phyloP scores from a whole-genome alignment of 1,140 invertebrate species.

The Procambarus clarkii region DNA sequence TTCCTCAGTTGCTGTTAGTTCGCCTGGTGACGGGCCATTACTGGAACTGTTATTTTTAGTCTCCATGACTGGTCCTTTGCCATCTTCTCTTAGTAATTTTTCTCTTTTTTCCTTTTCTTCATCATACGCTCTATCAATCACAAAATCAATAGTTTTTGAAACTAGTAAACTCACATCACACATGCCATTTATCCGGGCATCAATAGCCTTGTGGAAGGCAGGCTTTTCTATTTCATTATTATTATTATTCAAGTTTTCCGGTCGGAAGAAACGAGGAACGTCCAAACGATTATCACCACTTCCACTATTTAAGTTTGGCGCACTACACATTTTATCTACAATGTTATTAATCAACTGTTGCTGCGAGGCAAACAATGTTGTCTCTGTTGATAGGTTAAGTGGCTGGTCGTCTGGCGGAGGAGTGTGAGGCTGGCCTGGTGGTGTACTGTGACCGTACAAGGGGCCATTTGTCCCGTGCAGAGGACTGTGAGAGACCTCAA shows the following conservation, averaged over 20 bases:
- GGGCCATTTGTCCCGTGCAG: conserved; percentile 93
- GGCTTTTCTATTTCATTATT: conserved; percentile 55
- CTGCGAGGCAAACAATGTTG: conserved; percentile 53
- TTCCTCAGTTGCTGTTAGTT: not conserved
- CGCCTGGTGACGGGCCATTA: not conserved
- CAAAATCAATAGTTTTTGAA: conserved; percentile 55
- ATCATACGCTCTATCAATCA: conserved; percentile 50
- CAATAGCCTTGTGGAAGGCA: conserved; percentile 45
- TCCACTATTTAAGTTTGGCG: conserved; percentile 29
- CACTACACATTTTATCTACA: conserved; percentile 51
- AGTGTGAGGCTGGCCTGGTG: conserved; percentile 77
- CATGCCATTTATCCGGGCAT: conserved; percentile 39
- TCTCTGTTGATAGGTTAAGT: conserved; percentile 52
- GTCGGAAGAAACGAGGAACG: conserved; percentile 51
- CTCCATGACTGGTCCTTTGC: conserved; percentile 18
- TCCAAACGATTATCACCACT: conserved; percentile 14
- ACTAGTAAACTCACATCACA: conserved; percentile 51
- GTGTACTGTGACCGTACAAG: conserved; percentile 97
- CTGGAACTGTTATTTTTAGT: conserved; percentile 11
- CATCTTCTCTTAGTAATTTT: conserved; percentile 32
- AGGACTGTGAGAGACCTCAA: conserved; percentile 78
- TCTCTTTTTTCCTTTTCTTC: conserved; percentile 34
- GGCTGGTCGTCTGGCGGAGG: conserved; percentile 37
- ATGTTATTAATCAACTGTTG: conserved; percentile 58
- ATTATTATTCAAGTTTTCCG: conserved; percentile 63